These are phyloP conservation scores for Eupithecia exiguata DNA, from an alignment of 2,888 invertebrate genomes.

Conservation along the genomic window DNA sequence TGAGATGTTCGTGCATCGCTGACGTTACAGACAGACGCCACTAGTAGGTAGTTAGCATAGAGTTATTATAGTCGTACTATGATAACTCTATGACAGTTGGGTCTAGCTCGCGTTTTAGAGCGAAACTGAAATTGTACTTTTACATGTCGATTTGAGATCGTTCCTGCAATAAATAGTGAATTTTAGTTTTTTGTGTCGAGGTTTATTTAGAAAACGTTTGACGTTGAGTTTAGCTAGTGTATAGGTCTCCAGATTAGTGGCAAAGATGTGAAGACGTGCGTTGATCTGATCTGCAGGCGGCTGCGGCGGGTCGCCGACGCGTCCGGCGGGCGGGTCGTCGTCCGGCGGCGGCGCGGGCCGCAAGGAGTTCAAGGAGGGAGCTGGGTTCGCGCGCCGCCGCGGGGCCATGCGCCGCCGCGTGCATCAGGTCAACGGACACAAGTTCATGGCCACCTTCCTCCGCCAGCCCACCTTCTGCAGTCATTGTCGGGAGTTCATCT, in stretches of 20 bases:
- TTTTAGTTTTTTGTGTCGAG: no score
- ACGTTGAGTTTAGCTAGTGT: no score
- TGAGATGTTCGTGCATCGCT: no score
- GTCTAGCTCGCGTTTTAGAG: no score
- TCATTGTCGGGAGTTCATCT: slow-evolving; percentile 99
- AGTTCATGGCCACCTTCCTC: slow-evolving; percentile 99
- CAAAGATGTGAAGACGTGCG: background rate
- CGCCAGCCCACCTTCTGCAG: slow-evolving; percentile 99
- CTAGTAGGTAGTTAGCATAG: no score
- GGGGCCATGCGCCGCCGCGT: slow-evolving; percentile 99
- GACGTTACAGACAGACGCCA: no score
- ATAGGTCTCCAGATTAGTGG: background rate
- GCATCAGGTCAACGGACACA: slow-evolving; percentile 99
- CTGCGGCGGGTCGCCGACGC: background rate
- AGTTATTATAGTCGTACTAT: no score
- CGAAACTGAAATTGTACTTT: no score
- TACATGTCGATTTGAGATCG: no score
- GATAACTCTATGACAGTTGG: no score
- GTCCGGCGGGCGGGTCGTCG: slow-evolving; percentile 20
- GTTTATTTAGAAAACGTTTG: no score
- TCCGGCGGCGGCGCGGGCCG: slow-evolving; percentile 69
- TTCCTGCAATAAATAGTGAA: no score
- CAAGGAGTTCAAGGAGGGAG: slow-evolving; percentile 96
- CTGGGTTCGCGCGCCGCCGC: slow-evolving; percentile 96
- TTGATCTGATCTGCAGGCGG: background rate